These are phyloP conservation scores for Argentina silus DNA, from an alignment of 2,797 vertebrate genomes.

Conservation along the genomic window DNA sequence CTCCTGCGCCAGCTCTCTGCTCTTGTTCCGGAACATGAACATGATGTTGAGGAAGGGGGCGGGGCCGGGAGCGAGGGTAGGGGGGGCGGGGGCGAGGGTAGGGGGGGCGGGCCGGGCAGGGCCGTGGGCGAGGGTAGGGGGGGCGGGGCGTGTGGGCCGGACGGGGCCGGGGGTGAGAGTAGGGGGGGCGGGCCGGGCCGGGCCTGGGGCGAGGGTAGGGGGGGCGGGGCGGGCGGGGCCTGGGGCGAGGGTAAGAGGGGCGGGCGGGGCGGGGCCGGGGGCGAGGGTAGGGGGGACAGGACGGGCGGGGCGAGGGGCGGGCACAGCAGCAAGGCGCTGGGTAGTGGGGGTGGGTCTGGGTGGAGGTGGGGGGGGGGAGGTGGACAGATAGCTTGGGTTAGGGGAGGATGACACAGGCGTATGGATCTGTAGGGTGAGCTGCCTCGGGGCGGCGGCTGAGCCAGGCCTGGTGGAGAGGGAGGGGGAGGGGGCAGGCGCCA, in stretches of 20 bases:
- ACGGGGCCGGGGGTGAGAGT: conserved; percentile 2
- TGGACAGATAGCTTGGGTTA: no score
- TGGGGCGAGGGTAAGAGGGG: no score
- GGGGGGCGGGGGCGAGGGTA: not conserved
- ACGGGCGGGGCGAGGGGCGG: no score
- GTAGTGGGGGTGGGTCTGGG: not conserved
- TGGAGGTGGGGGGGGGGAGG: no score
- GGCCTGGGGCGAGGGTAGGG: not conserved
- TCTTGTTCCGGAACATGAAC: conserved; percentile 55
- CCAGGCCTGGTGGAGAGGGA: not conserved
- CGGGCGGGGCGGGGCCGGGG: no score
- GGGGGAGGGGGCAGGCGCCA: not conserved
- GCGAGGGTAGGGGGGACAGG: no score
- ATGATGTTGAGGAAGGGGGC: conserved; percentile 42
- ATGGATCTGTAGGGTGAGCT: not conserved
- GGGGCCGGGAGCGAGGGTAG: conserved; percentile 9
- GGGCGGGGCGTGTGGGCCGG: not conserved
- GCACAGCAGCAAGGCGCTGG: no score
- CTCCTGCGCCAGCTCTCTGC: conserved; percentile 41
- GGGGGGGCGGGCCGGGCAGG: not conserved
- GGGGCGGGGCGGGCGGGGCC: not conserved
- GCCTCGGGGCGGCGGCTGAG: not conserved
- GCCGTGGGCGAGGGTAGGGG: not conserved
- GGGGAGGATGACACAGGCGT: not conserved
- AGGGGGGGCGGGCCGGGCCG: not conserved